Conservation (phyloP, 2,888 invertebrate genomes). For the Ophion obscuratus region DNA sequence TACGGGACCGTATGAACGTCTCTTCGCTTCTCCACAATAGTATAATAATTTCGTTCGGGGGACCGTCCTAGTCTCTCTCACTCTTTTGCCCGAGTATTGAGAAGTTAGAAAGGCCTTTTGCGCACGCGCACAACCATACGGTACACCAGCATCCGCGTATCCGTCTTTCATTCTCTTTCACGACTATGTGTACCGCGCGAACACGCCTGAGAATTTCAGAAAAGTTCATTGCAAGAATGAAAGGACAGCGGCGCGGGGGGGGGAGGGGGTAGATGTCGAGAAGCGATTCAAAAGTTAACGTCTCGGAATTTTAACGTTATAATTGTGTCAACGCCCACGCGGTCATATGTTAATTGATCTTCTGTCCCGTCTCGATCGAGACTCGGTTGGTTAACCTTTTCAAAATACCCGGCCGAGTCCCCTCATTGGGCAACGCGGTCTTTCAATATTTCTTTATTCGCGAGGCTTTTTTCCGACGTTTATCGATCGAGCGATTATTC, state of each 20-base stretch:
- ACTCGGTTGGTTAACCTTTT: constrained; percentile 44
- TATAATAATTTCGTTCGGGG: constrained; percentile 52
- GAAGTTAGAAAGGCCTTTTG: constrained; percentile 65
- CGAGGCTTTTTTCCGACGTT: neutral
- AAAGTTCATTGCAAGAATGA: constrained; percentile 45
- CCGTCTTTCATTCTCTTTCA: constrained; percentile 30
- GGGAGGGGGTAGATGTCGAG: constrained; percentile 19
- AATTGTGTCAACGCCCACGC: constrained; percentile 57
- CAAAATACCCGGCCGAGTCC: constrained; percentile 2
- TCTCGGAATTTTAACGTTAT: constrained; percentile 43
- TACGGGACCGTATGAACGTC: constrained; percentile 42
- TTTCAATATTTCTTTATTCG: neutral
- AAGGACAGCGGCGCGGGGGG: neutral
- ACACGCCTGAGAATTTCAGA: constrained; percentile 36
- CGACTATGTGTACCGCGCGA: constrained; percentile 7
- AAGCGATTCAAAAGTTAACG: constrained; percentile 50
- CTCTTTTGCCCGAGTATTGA: constrained; percentile 44
- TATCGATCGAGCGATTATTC: neutral
- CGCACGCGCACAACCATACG: constrained; percentile 25
- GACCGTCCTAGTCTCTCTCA: constrained; percentile 6
- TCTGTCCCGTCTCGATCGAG: constrained; percentile 25
- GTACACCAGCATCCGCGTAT: constrained; percentile 27
- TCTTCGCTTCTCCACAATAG: constrained; percentile 45
- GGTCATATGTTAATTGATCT: constrained; percentile 41
- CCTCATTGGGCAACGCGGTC: constrained; percentile 17